Conservation (phyloP, 2,113 vertebrate genomes). For the Sula dactylatra region DNA sequence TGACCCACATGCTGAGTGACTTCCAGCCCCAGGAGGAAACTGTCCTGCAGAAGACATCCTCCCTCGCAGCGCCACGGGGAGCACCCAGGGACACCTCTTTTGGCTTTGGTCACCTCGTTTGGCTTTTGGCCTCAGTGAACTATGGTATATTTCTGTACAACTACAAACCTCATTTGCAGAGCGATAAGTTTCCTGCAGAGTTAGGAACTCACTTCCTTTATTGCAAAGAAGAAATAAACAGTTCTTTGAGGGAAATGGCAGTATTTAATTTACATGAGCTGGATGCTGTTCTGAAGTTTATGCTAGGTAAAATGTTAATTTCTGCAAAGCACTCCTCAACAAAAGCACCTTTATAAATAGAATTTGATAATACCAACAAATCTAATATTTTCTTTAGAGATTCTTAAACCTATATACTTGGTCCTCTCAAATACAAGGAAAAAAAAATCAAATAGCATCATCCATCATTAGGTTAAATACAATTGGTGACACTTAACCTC, state of each 20-base stretch:
- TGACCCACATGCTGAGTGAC: neutral
- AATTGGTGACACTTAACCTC: neutral
- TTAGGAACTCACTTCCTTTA: slow-evolving; percentile 5
- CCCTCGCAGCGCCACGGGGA: neutral
- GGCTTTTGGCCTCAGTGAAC: neutral
- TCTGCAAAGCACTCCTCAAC: neutral
- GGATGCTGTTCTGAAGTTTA: neutral
- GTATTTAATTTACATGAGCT: neutral
- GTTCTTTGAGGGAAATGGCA: neutral
- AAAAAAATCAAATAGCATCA: neutral
- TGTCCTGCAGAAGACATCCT: neutral
- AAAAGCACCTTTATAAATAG: neutral
- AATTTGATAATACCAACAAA: neutral
- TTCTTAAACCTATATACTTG: neutral
- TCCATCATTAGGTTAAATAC: neutral
- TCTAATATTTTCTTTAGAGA: neutral
- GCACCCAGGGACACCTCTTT: neutral
- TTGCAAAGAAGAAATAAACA: slow-evolving; percentile 39
- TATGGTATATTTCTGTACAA: neutral
- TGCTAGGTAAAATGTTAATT: neutral
- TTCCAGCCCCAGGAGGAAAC: neutral
- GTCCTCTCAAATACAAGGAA: neutral
- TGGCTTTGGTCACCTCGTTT: slow-evolving; percentile 15
- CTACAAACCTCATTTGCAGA: neutral
- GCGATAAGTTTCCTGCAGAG: neutral